phyloP scores from a whole-genome alignment of 2,888 invertebrate species.

The Ectropis crepuscularia region DNA sequence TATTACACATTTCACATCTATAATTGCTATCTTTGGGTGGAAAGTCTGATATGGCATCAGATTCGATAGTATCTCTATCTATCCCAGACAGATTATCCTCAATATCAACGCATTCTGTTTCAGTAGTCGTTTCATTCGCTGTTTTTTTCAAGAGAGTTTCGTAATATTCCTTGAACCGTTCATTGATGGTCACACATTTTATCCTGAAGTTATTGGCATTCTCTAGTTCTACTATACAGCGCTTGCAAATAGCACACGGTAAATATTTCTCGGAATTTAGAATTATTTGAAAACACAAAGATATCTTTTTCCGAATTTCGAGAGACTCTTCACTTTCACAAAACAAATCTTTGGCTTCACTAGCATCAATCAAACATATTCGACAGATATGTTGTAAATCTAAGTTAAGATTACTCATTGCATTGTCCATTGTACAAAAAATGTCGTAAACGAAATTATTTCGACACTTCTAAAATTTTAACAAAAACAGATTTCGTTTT shows the following conservation, averaged over 20 bases:
- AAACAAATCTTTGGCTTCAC: slow-evolving; percentile 51
- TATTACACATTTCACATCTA: slow-evolving; percentile 63
- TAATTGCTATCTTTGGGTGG: background rate
- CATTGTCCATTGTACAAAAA: slow-evolving; percentile 9
- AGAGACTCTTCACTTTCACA: slow-evolving; percentile 49
- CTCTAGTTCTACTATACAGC: slow-evolving; percentile 63
- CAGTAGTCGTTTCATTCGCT: background rate
- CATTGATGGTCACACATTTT: slow-evolving; percentile 66
- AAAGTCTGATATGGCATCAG: slow-evolving; percentile 1
- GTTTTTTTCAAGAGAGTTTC: slow-evolving; percentile 27
- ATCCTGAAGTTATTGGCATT: slow-evolving; percentile 60
- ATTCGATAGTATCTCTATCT: slow-evolving; percentile 21
- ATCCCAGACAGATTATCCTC: slow-evolving; percentile 36
- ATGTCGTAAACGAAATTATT: too few species aligned
- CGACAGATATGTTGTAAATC: slow-evolving; percentile 52
- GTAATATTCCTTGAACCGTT: slow-evolving; percentile 52
- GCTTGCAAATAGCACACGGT: slow-evolving; percentile 61
- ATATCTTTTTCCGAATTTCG: slow-evolving; percentile 59
- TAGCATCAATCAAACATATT: slow-evolving; percentile 59
- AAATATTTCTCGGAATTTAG: slow-evolving; percentile 54
- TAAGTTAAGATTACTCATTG: slow-evolving; percentile 2
- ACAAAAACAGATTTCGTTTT: too few species aligned
- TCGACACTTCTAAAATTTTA: too few species aligned
- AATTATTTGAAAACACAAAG: slow-evolving; percentile 65
- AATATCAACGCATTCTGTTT: slow-evolving; percentile 14